Percentiles rank a stretch among this genome's conserved stretches.
Evolutionary conservation across 37 sponge, comb jelly and placozoan species (phyloP).

Genomic region (Spongilla lacustris): DNA sequence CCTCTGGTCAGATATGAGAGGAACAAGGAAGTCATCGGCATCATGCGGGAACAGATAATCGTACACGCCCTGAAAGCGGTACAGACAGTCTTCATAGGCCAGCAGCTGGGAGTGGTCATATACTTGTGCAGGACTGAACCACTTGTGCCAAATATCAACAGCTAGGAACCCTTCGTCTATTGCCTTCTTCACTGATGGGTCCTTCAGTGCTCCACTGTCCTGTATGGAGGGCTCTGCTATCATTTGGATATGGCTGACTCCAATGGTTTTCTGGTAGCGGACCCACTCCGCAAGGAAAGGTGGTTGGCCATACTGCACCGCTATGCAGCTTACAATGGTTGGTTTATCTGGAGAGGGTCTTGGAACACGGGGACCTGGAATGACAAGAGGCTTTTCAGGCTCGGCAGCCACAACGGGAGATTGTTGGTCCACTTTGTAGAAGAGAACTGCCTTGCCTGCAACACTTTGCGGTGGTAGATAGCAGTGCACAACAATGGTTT

Average conservation of each 20-base stretch:
- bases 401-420: not conserved
- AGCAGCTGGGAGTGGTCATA: constrained; percentile 31
- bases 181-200: not conserved
- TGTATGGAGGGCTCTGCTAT: constrained; percentile 2
- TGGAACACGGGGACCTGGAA: not conserved
- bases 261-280: constrained; percentile 9
- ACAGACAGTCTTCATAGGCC: constrained; percentile 37
- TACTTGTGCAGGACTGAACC: constrained; percentile 9
- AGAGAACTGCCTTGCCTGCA: not conserved
- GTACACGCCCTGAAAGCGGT: constrained; percentile 31
- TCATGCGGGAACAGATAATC: constrained; percentile 28
- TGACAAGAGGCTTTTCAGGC: not conserved
- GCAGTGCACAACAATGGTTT: constrained; percentile 17
- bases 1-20: constrained; percentile 18
- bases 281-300: constrained; percentile 4
- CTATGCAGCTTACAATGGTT: constrained; percentile 6
- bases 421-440: not conserved
- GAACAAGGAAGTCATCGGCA: constrained; percentile 52
- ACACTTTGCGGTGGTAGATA: not conserved
- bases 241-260: constrained; percentile 9
- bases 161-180: constrained; percentile 29
- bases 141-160: constrained; percentile 27
- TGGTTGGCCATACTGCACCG: not conserved
- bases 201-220: not conserved
- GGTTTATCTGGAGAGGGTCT: not conserved